Evolutionary conservation across 1,140 invertebrate genomes (phyloP).

Genomic region (Cherax quadricarinatus): DNA sequence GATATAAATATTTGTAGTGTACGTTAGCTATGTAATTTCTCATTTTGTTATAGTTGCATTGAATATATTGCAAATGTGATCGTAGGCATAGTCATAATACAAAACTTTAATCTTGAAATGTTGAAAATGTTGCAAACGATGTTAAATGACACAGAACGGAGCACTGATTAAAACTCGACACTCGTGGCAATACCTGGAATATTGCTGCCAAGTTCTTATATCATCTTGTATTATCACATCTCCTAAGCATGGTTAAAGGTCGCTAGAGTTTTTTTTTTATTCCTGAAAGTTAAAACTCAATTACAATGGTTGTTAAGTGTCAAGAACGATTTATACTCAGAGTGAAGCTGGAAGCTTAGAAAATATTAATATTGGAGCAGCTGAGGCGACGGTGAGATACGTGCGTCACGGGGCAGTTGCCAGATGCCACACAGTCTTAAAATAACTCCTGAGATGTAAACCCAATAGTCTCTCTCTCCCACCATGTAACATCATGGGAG

Average conservation of each 20-base stretch:
- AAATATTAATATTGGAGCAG: background rate
- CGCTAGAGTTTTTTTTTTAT: too few species aligned
- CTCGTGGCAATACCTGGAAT: conserved; percentile 1
- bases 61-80: too few species aligned
- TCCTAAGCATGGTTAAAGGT: background rate
- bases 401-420: conserved; percentile 39
- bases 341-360: background rate
- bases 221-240: background rate
- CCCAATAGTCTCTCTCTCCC: background rate
- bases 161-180: background rate
- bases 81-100: too few species aligned
- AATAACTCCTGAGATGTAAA: conserved; percentile 11
- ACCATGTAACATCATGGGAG: background rate
- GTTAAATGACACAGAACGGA: conserved; percentile 1
- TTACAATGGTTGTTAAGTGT: background rate
- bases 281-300: background rate
- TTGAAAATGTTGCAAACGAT: background rate
- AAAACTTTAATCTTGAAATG: too few species aligned
- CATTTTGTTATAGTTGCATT: too few species aligned
- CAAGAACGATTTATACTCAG: background rate
- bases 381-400: conserved; percentile 3
- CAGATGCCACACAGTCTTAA: background rate
- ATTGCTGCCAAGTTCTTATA: conserved; percentile 19
- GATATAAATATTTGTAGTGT: too few species aligned
- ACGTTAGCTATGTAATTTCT: too few species aligned